phyloP scores from a whole-genome alignment of 1,140 invertebrate species.

The Lerema accius region DNA sequence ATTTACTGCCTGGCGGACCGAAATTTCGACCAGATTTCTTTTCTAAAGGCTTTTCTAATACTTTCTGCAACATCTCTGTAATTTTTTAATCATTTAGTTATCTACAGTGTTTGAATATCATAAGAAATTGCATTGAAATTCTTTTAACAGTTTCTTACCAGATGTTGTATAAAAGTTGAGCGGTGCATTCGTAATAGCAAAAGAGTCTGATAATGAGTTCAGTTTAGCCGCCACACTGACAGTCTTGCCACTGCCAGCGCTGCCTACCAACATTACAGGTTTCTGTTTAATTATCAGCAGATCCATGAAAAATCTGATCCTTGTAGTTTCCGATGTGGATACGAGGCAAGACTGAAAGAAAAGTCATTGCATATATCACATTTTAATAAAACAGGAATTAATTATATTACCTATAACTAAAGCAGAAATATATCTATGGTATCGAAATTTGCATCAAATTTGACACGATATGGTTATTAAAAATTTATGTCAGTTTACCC shows the following conservation, averaged over 20 bases:
- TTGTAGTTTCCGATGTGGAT: conserved; percentile 94
- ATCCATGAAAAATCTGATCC: conserved; percentile 95
- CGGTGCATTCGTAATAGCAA: conserved; percentile 93
- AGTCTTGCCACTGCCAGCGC: conserved; percentile 94
- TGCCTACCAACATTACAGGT: conserved; percentile 96
- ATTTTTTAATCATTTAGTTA: conserved; percentile 11
- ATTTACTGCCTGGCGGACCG: conserved; percentile 95
- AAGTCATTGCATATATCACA: neutral
- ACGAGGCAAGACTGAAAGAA: conserved; percentile 86
- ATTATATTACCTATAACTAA: too few relatives aligned
- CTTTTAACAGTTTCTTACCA: conserved; percentile 80
- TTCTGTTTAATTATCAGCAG: conserved; percentile 90
- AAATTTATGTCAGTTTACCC: too few relatives aligned
- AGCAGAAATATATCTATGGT: neutral
- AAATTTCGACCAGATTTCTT: conserved; percentile 97
- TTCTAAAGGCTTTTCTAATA: conserved; percentile 96
- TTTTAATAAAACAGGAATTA: conserved; percentile 16
- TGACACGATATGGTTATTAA: too few relatives aligned
- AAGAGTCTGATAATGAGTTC: conserved; percentile 88
- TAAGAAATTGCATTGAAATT: neutral
- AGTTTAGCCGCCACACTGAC: conserved; percentile 94
- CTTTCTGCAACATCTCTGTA: conserved; percentile 91
- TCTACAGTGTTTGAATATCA: conserved; percentile 11
- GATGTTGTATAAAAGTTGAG: conserved; percentile 98
- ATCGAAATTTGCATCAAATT: neutral